Base-by-base conservation (phyloP, 2,888 invertebrate species). In the Celastrina argiolus region DNA sequence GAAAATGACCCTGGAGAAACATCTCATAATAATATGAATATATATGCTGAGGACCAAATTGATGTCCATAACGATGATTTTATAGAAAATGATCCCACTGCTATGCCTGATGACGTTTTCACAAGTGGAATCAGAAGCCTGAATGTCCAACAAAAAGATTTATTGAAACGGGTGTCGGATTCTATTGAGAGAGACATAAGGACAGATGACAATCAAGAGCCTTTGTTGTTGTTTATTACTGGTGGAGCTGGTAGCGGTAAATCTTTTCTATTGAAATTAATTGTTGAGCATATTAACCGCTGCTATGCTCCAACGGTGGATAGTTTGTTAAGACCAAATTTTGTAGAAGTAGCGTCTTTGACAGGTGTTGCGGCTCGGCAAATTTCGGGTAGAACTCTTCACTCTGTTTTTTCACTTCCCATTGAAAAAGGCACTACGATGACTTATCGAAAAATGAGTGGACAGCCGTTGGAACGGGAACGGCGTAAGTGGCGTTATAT, bases 381-480 rank as follows among this genome's bases (percentile, higher is more conserved):
- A 36, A 71, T 76, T 10, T 70, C 67, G 68, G 74, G 75, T 1
- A 74, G 67, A 68, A 74, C 73, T 0, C 45, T 75, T 0, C 75
- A 75, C 7, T 41, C 41, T 6, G 56, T 71, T 41, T 74, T 77
- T 6, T 71, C 61, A 16, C 66, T 76, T 1, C 73, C 73, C 0
- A 76, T 79, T 8, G 75, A 79, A 68, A 77, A 77, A 67, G 69
- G 72, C 14, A 69, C 42, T 36, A 67, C 73, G 0, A 73, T 69
- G 64, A 42, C 51, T 1, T 72, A 72, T 41, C 68, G 42, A 65
- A 68, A 69, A 56, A 64, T 71, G 28, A 73, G 68, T 2, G 74
- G 75, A 5, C 61, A 74, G 16, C 42, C 5, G n/a, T n/a, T n/a
- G n/a, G n/a, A n/a, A n/a, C n/a, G n/a, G n/a, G n/a, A n/a, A n/a